phyloP scores from a whole-genome alignment of 2,113 vertebrate species.

The Acrocephalus kingi region DNA sequence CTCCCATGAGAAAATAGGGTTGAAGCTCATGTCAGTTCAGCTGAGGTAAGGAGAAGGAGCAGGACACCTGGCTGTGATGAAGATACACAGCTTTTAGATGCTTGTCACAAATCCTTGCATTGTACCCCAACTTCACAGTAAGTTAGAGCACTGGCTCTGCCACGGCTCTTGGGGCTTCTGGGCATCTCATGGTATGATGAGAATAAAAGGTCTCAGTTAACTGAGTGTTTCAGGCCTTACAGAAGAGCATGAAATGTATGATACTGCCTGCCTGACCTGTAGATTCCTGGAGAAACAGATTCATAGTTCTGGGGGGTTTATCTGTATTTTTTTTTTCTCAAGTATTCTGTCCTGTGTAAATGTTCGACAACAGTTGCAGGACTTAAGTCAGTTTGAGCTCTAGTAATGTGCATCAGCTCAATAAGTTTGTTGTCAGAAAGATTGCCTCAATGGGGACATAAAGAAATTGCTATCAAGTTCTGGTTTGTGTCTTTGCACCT shows the following conservation, averaged over 20 bases:
- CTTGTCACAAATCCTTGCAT: neutral
- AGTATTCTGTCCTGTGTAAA: neutral
- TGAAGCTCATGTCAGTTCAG: neutral
- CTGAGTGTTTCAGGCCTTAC: neutral
- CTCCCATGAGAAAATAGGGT: neutral
- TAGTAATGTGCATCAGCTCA: neutral
- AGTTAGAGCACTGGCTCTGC: neutral
- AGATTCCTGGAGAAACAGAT: neutral
- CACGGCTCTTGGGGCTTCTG: neutral
- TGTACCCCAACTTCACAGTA: rapidly evolving
- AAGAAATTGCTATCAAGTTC: neutral
- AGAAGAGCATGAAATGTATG: neutral
- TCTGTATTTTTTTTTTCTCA: no score
- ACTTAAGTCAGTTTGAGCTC: neutral
- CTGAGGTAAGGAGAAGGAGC: neutral
- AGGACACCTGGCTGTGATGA: neutral
- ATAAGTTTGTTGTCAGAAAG: neutral
- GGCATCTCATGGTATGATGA: neutral
- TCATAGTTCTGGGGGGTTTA: neutral
- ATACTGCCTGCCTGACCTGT: neutral
- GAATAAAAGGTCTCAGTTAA: neutral
- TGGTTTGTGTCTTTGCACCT: neutral
- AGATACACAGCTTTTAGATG: neutral
- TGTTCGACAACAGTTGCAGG: neutral
- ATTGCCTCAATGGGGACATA: neutral